phyloP scores from a whole-genome alignment of 2,113 vertebrate species.

The Mionectes macconnelli region DNA sequence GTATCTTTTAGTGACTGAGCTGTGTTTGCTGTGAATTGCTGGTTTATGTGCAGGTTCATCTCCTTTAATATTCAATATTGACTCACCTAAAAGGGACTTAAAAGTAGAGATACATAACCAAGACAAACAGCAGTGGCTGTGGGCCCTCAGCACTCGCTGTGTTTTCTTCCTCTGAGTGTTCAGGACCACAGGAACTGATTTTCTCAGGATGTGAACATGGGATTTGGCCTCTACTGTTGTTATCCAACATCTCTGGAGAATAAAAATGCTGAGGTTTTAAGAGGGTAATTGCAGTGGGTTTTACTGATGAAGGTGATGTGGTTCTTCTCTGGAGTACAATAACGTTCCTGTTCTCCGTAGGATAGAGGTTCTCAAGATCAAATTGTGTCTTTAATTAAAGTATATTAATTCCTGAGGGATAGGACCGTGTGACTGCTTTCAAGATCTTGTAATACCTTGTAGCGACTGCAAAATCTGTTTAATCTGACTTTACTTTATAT shows the following conservation, averaged over 20 bases:
- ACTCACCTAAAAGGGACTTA: neutral
- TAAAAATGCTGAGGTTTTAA: neutral
- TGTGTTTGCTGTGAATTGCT: neutral
- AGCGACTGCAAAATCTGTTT: constrained; percentile 22
- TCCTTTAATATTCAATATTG: neutral
- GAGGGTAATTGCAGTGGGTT: neutral
- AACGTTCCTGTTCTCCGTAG: neutral
- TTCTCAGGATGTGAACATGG: neutral
- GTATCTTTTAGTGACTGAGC: neutral
- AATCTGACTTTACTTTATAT: neutral
- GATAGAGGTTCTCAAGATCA: neutral
- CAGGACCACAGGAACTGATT: neutral
- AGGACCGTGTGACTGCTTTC: neutral
- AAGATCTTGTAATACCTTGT: constrained; percentile 13
- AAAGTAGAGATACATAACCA: neutral
- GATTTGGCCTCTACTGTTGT: neutral
- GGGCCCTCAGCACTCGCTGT: neutral
- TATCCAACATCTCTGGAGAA: neutral
- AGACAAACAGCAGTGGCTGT: neutral
- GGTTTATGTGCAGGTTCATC: neutral
- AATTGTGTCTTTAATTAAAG: constrained; percentile 41
- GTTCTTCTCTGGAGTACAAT: neutral
- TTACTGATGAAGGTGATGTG: neutral
- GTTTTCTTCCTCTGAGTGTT: neutral
- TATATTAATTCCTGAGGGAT: neutral